A percentile compares a stretch with the other conserved stretches of the same genome.
These are phyloP conservation scores for Antennarius maculatus DNA, from an alignment of 2,797 vertebrate genomes.

Conservation along the genomic window DNA sequence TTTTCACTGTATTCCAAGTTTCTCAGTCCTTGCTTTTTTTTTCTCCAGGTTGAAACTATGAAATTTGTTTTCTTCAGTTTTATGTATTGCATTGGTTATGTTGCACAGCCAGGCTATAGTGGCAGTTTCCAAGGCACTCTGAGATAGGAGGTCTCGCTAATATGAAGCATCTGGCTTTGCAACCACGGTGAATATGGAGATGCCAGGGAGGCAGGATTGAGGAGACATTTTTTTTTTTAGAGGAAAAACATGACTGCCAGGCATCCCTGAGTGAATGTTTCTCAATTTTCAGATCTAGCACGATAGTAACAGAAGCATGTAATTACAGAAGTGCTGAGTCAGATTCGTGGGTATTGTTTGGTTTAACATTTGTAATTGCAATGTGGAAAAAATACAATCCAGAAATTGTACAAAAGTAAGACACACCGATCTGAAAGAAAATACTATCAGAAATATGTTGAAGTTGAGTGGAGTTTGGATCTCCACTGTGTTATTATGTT, in stretches of 20 bases:
- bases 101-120: conserved; percentile 44
- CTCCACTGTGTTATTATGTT: not conserved
- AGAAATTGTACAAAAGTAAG: conserved; percentile 30
- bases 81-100: conserved; percentile 35
- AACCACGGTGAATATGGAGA: conserved; percentile 58
- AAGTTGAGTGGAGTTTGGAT: conserved; percentile 27
- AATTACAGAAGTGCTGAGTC: conserved; percentile 77
- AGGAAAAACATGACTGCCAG: conserved; percentile 60
- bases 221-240: conserved; percentile 56
- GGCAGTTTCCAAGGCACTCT: conserved; percentile 52
- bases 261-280: conserved; percentile 48
- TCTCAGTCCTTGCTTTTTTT: conserved; percentile 37
- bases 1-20: conserved; percentile 15
- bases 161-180: conserved; percentile 67
- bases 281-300: conserved; percentile 61
- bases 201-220: conserved; percentile 66
- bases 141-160: conserved; percentile 53
- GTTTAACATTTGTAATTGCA: conserved; percentile 47
- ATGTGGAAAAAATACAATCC: conserved; percentile 28
- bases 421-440: conserved; percentile 28
- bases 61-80: conserved; percentile 42
- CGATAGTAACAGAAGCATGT: conserved; percentile 72
- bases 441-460: conserved; percentile 41
- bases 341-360: conserved; percentile 63
- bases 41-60: conserved; percentile 51